Evolutionary conservation across 2,888 invertebrate genomes (phyloP), one percentile per base, ranked within the genome.

Genomic region (Cheilosia vulpina): DNA sequence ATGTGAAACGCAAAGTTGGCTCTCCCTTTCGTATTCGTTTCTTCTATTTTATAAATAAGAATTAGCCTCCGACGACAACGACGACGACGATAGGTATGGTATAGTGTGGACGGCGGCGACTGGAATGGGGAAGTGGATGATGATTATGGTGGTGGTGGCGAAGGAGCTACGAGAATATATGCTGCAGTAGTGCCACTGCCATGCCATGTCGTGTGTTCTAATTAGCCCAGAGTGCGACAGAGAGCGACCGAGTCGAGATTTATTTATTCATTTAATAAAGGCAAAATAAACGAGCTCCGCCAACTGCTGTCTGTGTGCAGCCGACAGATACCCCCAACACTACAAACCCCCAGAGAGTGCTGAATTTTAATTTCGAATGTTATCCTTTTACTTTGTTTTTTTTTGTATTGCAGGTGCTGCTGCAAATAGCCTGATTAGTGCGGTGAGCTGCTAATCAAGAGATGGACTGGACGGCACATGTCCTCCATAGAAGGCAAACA

Each of bases 31-130:
- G 57, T 53, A 62, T 45, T 77, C 58, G 45, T 47, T 55, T 83
- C 60, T 45, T 78, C 53, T 62, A 78, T 73, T 83, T 79, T 73
- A 83, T 83, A 80, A 80, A 84, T 84, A 84, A 80, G 80, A 80
- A 69, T 80, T 84, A 75, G 80, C 75, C 75, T 50, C 69, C 24
- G 60, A 38, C 38, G 13, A 38, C 38, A 7, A 31, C n/a, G 17
- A 43, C n/a, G 2, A 43, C 7, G 7, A 45, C 7, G 17, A 2
- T 47, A 19, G 7, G 13, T 15, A 43, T n/a, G 43, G n/a, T 43
- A 15, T 43, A n/a, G 43, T 43, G n/a, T 7, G 13, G 52, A 34
- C 21, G 50, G 1, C 1, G 15, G 31, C 9, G 15, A n/a, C n/a
- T n/a, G 4, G 4, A 31, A 24, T 15, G 45, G 15, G 17, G 0